Base-by-base conservation (phyloP, 2,797 vertebrate species). In the Columba guinea region DNA sequence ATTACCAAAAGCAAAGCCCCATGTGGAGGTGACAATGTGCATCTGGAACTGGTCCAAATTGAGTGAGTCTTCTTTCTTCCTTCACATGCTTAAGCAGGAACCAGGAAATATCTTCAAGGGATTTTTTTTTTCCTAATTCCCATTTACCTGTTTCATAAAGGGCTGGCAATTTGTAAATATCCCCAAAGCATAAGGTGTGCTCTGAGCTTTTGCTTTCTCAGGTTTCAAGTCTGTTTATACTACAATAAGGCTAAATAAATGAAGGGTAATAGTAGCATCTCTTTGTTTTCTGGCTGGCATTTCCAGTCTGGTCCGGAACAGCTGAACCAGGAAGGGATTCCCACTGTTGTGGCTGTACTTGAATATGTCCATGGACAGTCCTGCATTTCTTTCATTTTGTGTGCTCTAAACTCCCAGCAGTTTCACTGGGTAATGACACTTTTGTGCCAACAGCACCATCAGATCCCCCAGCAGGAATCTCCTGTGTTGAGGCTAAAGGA, bases 261-360 rank as follows among this genome's bases (percentile, higher is more conserved):
- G 56, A 84, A 84, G 63, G 55, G 19, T 49, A 76, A 60, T 53
- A 74, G 49, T 67, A 80, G 24, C 34, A 73, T 86, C 70, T 56
- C 74, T 60, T 55, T 90, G 32, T 79, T 94, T 90, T 79, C 80
- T 95, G 80, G 32, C 77, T 95, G 80, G 32, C 24, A 89, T 94
- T 95, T 93, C 77, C 64, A 90, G 46, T 85, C 59, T 88, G 49
- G 10, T 77, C 75, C 60, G 68, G 70, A 90, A 80, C 39, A 90
- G 71, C 39, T 84, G 78, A 93, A 77, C 21, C 34, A 76, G 80
- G 74, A 94, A 69, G n/a, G 60, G 64, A 87, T 95, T 93, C 64
- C 67, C 49, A 53, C 56, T 77, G 46, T 68, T 92, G 49, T 85
- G 53, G 18, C 63, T 90, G n/a, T 84, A 23, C 41, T 53, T 84